Percentiles rank a stretch among this genome's conserved stretches.
Conservation (phyloP, 2,113 vertebrate genomes). For the Zapornia atra region DNA sequence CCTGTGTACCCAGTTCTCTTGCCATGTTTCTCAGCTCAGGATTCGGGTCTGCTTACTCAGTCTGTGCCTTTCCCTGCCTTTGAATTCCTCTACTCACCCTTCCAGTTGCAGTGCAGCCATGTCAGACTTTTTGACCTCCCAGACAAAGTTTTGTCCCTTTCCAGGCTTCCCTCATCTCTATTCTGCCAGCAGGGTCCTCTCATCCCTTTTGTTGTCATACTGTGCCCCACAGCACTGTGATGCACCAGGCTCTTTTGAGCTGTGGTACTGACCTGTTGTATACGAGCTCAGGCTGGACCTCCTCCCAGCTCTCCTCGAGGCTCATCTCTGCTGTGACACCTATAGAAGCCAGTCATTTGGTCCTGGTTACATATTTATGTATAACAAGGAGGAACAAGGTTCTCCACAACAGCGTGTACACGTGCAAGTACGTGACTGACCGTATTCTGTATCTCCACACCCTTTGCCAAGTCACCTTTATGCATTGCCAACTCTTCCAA, state of each 20-base stretch:
- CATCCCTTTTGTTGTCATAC: not conserved
- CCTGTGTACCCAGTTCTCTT: not conserved
- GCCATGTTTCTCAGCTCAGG: not conserved
- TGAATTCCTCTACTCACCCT: not conserved
- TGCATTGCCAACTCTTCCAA: not conserved
- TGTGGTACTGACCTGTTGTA: not conserved
- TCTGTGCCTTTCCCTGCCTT: not conserved
- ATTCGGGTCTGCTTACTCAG: accelerated
- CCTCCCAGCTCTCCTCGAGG: not conserved
- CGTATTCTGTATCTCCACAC: accelerated
- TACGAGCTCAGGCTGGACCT: not conserved
- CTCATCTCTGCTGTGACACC: not conserved
- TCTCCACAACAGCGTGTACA: not conserved
- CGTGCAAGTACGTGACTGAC: not conserved
- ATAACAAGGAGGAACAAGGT: not conserved
- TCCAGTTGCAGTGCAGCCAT: not conserved
- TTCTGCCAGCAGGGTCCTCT: not conserved
- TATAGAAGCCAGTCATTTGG: not conserved
- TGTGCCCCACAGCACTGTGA: not conserved
- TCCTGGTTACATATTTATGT: not conserved
- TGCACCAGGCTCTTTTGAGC: not conserved
- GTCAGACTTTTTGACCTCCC: not conserved
- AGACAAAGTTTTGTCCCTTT: not conserved
- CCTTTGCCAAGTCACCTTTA: not conserved
- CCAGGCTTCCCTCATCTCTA: not conserved